Evolutionary conservation across 2,797 vertebrate species (phyloP).

Genomic region (Aldrovandia affinis): DNA sequence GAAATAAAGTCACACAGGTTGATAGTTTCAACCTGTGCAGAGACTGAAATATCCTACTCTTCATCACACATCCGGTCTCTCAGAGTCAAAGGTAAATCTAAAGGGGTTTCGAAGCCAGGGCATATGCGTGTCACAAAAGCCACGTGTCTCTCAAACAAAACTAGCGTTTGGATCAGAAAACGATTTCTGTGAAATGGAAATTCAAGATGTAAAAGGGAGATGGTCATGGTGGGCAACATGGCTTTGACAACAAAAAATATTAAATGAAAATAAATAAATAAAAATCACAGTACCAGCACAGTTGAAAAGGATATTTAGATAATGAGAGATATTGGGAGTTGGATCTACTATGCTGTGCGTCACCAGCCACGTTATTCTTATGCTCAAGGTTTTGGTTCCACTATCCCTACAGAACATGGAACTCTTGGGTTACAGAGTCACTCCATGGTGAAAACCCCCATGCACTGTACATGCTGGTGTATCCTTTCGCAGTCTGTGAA

Average conservation of each 20-base stretch:
- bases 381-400: not conserved
- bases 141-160: not conserved
- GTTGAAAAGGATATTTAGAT: not conserved
- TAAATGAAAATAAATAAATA: not conserved
- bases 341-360: not conserved
- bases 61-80: not conserved
- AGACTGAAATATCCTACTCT: not conserved
- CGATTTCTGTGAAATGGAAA: not conserved
- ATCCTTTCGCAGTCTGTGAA: no score
- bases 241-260: not conserved
- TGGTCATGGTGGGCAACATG: not conserved
- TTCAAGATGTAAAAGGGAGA: not conserved
- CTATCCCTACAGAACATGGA: not conserved
- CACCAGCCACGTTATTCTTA: not conserved
- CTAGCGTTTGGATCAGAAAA: not conserved
- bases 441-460: not conserved
- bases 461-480: not conserved
- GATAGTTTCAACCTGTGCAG: not conserved
- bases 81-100: not conserved
- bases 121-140: not conserved
- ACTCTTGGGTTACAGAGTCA: not conserved
- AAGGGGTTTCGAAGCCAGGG: not conserved
- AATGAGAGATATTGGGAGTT: not conserved
- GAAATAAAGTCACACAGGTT: not conserved
- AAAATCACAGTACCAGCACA: not conserved